Conservation (phyloP, 2,888 invertebrate species). For the Acrobasis repandana region DNA sequence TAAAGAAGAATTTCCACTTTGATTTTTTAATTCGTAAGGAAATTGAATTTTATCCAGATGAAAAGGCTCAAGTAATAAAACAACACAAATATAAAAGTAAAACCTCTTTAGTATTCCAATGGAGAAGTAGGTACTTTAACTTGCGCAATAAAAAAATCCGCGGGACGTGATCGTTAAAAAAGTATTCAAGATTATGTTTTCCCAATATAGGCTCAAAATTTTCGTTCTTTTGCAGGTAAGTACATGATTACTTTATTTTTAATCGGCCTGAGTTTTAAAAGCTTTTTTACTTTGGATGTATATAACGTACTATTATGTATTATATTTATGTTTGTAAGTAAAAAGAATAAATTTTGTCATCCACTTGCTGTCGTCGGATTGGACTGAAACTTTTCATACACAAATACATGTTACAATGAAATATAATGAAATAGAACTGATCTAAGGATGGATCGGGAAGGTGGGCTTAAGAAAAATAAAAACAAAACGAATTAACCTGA, state of each 20-base stretch:
- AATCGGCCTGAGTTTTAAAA: neutral
- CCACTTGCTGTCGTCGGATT: too few species aligned
- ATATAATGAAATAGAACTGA: too few species aligned
- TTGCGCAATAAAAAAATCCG: conserved; percentile 18
- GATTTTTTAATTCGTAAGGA: neutral
- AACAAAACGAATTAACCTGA: too few species aligned
- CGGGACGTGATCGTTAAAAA: conserved; percentile 14
- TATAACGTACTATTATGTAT: too few species aligned
- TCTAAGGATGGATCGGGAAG: too few species aligned
- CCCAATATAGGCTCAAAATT: neutral
- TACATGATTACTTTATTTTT: neutral
- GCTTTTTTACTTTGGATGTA: neutral
- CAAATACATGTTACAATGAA: too few species aligned
- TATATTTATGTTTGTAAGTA: too few species aligned
- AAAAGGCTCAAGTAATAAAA: neutral
- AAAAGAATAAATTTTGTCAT: too few species aligned
- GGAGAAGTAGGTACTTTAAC: conserved; percentile 16
- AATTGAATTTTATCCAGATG: neutral
- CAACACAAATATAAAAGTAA: neutral
- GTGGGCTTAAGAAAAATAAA: too few species aligned
- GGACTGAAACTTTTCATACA: too few species aligned
- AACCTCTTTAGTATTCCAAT: conserved; percentile 18
- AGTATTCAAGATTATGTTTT: conserved; percentile 17
- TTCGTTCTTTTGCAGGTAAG: neutral
- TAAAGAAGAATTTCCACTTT: too few species aligned